Conservation (phyloP, 2,113 vertebrate genomes). For the Vidua macroura region DNA sequence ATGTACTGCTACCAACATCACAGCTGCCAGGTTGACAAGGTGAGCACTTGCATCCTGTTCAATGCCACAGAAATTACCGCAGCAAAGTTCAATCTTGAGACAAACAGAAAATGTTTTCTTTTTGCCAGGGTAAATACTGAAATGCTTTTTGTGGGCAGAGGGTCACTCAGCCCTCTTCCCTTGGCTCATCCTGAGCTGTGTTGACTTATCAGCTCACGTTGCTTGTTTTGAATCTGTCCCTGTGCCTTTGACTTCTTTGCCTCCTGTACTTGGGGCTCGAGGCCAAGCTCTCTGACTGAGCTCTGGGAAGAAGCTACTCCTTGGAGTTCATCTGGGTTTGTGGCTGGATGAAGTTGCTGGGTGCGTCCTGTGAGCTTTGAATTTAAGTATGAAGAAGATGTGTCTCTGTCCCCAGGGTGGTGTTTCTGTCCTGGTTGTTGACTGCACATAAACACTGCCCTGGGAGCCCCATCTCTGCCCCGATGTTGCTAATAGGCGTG, state of each 20-base stretch:
- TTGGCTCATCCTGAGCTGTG: fast-evolving
- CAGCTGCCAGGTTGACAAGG: not conserved
- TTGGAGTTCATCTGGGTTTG: not conserved
- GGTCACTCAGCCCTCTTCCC: not conserved
- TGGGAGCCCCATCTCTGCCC: not conserved
- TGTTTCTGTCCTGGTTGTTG: not conserved
- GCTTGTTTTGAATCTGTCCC: not conserved
- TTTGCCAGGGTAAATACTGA: not conserved
- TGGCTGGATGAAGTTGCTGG: not conserved
- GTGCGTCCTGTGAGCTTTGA: not conserved
- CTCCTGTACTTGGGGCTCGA: not conserved
- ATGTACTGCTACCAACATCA: not conserved
- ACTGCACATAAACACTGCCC: not conserved
- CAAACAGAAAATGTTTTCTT: not conserved
- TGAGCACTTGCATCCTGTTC: not conserved
- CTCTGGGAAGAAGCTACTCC: not conserved
- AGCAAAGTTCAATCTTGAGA: not conserved
- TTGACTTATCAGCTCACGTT: fast-evolving
- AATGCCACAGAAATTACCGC: fast-evolving
- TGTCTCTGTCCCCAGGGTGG: fast-evolving
- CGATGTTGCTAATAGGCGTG: not conserved
- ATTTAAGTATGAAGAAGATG: not conserved
- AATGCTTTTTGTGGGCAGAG: not conserved
- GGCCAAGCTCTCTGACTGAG: not conserved
- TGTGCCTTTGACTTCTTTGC: not conserved